These are phyloP conservation scores for Pogonognathellus flavescens DNA, from an alignment of 1,140 invertebrate species.

Conservation along the genomic window DNA sequence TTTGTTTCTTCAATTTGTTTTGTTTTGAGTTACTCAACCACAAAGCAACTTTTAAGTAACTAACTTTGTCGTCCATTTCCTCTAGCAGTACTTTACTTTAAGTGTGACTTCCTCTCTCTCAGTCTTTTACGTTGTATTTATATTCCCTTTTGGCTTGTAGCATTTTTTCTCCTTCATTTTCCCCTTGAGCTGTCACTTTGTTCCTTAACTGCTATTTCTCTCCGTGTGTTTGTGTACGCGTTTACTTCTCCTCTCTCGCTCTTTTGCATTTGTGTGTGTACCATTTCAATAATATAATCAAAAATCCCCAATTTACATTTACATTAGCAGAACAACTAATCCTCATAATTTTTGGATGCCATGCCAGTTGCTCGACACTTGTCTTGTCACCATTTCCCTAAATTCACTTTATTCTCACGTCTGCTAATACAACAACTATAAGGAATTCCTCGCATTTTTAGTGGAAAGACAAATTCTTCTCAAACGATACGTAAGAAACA, in stretches of 20 bases:
- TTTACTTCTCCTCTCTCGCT: too few relatives aligned
- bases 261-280: neutral
- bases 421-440: too few relatives aligned
- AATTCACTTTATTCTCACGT: neutral
- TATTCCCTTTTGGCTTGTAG: too few relatives aligned
- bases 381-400: neutral
- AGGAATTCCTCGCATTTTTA: too few relatives aligned
- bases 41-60: neutral
- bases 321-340: constrained; percentile 17
- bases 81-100: too few relatives aligned
- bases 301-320: constrained; percentile 24
- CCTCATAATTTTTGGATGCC: constrained; percentile 15
- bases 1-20: neutral
- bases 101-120: too few relatives aligned
- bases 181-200: neutral
- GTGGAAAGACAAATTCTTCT: neutral
- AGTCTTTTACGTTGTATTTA: too few relatives aligned
- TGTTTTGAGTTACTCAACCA: constrained; percentile 16
- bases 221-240: too few relatives aligned
- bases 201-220: too few relatives aligned
- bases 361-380: neutral
- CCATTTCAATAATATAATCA: neutral
- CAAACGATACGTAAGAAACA: neutral
- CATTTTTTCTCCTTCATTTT: neutral
- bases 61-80: too few relatives aligned